Evolutionary conservation across 2,113 vertebrate genomes (phyloP), one percentile per base, ranked within the genome.

Genomic region (Speoplatyrhinus poulsoni): DNA sequence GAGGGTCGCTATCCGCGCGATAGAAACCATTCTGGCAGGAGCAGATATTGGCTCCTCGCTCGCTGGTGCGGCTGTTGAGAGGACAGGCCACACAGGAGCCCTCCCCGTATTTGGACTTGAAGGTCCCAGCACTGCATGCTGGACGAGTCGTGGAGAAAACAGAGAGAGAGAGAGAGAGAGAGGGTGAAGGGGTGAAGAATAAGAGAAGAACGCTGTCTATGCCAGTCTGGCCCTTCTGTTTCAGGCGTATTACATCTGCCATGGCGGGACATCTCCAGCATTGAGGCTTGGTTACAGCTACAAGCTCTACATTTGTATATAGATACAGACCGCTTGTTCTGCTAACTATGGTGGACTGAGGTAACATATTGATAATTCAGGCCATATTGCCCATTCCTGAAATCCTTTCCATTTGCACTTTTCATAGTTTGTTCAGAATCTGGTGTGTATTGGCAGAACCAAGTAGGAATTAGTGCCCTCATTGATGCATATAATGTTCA

Each of bases 81-180:
- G 97, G 97, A 59, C 98, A 99, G 15, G 93, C 93, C n/a, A 90
- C 87, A 15, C 97, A 98, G 58, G 92, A 93, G 8, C 93, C 93
- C 75, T 97, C 95, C 1, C 97, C 97, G 36, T 96, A 97, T 88
- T 95, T 96, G 0, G 95, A 96, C 84, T 99, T 99, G 91, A 98
- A 99, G 58, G 93, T 96, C 75, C 96, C 95, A 0, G 94, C 91
- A 46, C 93, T 90, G 57, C 98, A 99, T 0, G 96, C 98, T 99
- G 80, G 0, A 68, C 60, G 65, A 65, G 73, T 69, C 33, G 11
- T 49, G 12, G 61, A 75, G 76, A 47, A 41, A 11, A 46, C 13
- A 12, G 16, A 56, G 32, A 59, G 8, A n/a, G 55, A 50, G 19
- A 11, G 6, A 4, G 55, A 12, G 4, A 13, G 41, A 58, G 17